Evolutionary conservation across 2,113 vertebrate genomes (phyloP), one percentile per base, ranked within the genome.

Genomic region (Alces alces): DNA sequence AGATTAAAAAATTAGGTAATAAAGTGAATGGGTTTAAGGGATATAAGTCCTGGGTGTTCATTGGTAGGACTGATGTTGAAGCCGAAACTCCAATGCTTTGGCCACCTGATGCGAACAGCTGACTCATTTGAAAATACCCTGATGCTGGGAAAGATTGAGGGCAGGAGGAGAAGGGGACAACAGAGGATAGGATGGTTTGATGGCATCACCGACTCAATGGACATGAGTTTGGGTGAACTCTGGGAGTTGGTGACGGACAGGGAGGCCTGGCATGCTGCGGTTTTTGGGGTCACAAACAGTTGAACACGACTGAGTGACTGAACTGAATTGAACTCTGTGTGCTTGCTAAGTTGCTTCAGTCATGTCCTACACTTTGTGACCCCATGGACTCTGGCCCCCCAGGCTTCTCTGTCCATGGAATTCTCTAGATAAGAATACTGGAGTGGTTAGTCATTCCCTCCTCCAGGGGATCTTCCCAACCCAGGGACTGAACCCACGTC

Each of bases 1-100:
- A 95, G 54, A 21, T 52, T 92, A 91, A 10, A 83, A 43, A 91
- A 61, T 61, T 90, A 94, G 47, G 33, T 45, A 96, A 89, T 30
- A 83, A 36, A 91, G 45, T 57, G 50, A 54, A 47, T 89, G 25
- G 60, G n/a, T 21, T 85, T 33, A 54, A 52, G n/a, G 58, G 83
- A 17, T 60, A 50, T 92, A 86, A 89, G 64, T 70, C 64, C 64
- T 70, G 17, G 8, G 17, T 6, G n/a, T 70, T 23, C n/a, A 36
- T 36, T 70, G 66, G 19, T 21, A 70, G 66, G 66, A 70, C n/a
- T 70, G n/a, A 70, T 70, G 66, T 70, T 70, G 66, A 36, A 36
- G n/a, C 66, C 3, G 66, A 23, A 36, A 70, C 66, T 36, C n/a
- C 19, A 70, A 21, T 12, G 36, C 9, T 70, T 70, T 70, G 64